These are phyloP conservation scores for Aricia agestis DNA, from an alignment of 1,140 invertebrate genomes.

Conservation along the genomic window DNA sequence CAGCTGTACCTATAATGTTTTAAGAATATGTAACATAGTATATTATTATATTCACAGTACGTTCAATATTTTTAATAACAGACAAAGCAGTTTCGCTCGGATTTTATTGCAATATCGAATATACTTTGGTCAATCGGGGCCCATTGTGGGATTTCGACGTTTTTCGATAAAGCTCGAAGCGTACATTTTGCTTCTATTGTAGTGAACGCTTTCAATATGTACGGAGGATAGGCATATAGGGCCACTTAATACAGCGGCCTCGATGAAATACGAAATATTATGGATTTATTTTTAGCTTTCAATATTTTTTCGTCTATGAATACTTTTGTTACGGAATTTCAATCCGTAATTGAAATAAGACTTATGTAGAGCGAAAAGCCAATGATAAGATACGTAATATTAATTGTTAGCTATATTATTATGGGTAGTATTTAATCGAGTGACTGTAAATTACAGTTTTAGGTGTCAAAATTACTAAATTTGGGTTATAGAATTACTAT, in stretches of 20 bases:
- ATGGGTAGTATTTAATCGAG: too few relatives aligned
- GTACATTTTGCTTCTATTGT: constrained; percentile 15
- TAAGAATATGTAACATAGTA: too few relatives aligned
- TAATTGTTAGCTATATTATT: too few relatives aligned
- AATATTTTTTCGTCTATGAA: background rate
- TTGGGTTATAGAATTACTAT: too few relatives aligned
- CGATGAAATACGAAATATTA: constrained; percentile 1
- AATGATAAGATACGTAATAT: too few relatives aligned
- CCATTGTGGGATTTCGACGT: constrained; percentile 13
- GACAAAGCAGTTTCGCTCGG: background rate
- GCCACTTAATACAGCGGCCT: background rate
- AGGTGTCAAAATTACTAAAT: too few relatives aligned
- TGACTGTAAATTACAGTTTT: too few relatives aligned
- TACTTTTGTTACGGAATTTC: background rate
- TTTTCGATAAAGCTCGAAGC: constrained; percentile 11
- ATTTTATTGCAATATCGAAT: constrained; percentile 10
- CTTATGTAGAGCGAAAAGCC: too few relatives aligned
- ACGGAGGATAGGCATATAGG: background rate
- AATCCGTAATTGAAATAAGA: background rate
- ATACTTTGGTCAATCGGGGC: constrained; percentile 6
- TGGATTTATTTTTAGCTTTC: background rate
- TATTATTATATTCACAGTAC: too few relatives aligned
- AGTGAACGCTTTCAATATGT: constrained; percentile 7
- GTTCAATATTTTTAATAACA: background rate
- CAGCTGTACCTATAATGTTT: too few relatives aligned